Evolutionary conservation across 2,113 vertebrate genomes (phyloP), one percentile per base, ranked within the genome.

Genomic region (Hoplias malabaricus): DNA sequence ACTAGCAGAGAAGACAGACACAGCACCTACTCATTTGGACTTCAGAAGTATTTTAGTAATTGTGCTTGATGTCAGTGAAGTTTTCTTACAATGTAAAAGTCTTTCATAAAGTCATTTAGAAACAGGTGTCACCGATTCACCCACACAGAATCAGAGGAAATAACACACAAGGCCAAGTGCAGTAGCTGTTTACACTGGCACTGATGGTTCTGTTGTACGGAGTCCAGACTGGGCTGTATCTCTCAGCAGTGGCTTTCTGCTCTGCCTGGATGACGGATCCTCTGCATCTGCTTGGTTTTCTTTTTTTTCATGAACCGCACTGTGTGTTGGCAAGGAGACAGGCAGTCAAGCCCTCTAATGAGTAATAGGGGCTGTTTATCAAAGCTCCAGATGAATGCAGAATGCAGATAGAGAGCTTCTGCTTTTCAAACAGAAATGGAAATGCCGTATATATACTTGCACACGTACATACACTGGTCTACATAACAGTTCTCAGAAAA

Each of bases 301-400:
- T 40, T 70, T 63, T 38, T 54, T 73, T 61, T 80, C 66, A 69
- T 38, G 53, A 83, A 73, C 63, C 43, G 14, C 34, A 66, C 34
- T 59, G 48, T 62, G 69, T 73, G 73, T 78, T 82, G 80, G 78
- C 78, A 80, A 79, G 76, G 80, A 69, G 79, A 75, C 75, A 72
- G 67, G 69, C 69, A 72, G 74, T 78, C 78, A 78, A 77, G 61
- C 68, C 73, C 62, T 46, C 21, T 81, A 80, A 79, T 79, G 77
- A 82, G 77, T 69, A 75, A 75, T 70, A 72, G 72, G 63, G 57
- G 59, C 77, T 72, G 77, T 31, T 72, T 79, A 79, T 79, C 69
- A 79, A 65, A 63, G 77, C 59, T 70, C 68, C 36, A 75, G 71
- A 79, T 50, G 57, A 54, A 79, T 42, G 33, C 69, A 79, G 59